Evolutionary conservation across 2,888 invertebrate genomes (phyloP).

Genomic region (Andricus curvator): DNA sequence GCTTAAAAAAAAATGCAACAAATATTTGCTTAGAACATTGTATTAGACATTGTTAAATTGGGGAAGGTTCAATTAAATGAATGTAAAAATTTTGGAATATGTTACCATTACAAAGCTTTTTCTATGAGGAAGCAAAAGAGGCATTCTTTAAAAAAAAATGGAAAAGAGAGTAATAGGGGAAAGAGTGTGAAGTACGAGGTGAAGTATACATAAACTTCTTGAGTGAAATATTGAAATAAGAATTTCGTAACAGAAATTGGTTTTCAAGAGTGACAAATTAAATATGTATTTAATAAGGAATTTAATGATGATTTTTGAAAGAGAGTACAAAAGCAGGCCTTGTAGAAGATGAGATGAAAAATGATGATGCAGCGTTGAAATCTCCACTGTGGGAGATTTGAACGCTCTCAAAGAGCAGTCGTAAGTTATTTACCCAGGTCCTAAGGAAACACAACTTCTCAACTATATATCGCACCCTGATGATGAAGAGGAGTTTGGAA

Average conservation of each 20-base stretch:
- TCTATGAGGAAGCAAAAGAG: too few relatives aligned
- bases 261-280: too few relatives aligned
- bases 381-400: conserved; percentile 19
- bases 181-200: too few relatives aligned
- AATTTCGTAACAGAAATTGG: background rate
- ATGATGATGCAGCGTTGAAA: conserved; percentile 31
- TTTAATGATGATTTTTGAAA: background rate
- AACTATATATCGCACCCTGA: background rate
- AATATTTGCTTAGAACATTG: too few relatives aligned
- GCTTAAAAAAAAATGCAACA: too few relatives aligned
- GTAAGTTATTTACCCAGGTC: conserved; percentile 17
- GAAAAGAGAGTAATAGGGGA: too few relatives aligned
- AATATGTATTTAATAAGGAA: background rate
- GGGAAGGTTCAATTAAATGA: too few relatives aligned
- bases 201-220: background rate
- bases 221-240: background rate
- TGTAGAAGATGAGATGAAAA: background rate
- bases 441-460: conserved; percentile 6
- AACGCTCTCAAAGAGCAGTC: conserved; percentile 1
- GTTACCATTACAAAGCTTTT: too few relatives aligned
- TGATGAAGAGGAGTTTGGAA: conserved; percentile 22
- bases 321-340: background rate
- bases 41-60: too few relatives aligned
- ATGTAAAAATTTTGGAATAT: too few relatives aligned
- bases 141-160: too few relatives aligned